Conservation (phyloP, 2,797 vertebrate species). For the Peromyscus attwateri region DNA sequence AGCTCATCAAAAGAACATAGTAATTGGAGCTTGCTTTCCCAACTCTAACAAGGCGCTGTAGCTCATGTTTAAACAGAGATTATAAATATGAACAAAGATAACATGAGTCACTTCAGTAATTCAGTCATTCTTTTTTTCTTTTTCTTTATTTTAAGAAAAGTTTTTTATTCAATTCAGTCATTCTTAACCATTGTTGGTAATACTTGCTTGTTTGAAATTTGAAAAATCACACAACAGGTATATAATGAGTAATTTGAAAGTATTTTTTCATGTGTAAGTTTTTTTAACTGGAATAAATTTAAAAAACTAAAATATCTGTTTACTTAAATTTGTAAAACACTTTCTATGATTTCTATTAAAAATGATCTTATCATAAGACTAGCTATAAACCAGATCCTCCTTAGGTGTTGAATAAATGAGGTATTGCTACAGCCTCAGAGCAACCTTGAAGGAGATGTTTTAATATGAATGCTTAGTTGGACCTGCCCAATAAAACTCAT, state of each 20-base stretch:
- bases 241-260: background rate
- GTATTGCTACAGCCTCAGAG: background rate
- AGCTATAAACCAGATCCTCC: background rate
- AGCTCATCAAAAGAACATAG: background rate
- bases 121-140: background rate
- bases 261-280: background rate
- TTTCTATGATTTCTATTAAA: background rate
- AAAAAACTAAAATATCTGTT: background rate
- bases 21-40: background rate
- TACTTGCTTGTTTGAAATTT: background rate
- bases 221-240: background rate
- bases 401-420: background rate
- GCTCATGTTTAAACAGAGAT: background rate
- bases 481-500: background rate
- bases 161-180: background rate
- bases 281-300: background rate
- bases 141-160: no score
- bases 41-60: background rate
- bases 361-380: slow-evolving; percentile 9
- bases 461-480: background rate
- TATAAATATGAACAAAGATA: background rate
- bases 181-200: background rate
- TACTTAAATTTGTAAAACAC: background rate
- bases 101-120: background rate
- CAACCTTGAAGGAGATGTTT: background rate